Conservation (phyloP, 2,797 vertebrate species). For the Avahi laniger region DNA sequence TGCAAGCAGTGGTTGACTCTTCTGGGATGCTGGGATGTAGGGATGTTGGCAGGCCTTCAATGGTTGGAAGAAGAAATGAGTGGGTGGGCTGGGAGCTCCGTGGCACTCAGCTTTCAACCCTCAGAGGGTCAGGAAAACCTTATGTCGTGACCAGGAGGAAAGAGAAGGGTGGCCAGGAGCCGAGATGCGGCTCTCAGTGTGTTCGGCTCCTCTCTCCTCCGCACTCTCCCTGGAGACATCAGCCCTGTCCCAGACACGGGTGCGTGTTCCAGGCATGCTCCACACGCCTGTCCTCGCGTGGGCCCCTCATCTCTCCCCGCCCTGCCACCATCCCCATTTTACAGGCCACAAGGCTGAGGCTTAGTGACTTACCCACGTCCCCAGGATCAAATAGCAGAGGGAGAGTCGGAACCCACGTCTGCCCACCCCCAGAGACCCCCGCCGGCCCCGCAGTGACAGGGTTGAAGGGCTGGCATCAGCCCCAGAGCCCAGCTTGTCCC, state of each 20-base stretch:
- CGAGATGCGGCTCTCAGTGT: background rate
- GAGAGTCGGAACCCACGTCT: background rate
- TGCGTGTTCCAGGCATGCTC: background rate
- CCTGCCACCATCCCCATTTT: background rate
- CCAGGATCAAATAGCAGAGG: background rate
- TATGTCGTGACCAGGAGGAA: background rate
- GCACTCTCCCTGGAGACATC: background rate
- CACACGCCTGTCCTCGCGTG: background rate
- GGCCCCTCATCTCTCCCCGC: accelerated
- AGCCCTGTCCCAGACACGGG: background rate
- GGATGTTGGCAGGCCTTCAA: too few relatives aligned
- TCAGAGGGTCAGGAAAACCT: background rate
- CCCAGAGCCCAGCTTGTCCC: background rate
- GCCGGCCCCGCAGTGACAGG: background rate
- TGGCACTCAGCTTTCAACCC: background rate
- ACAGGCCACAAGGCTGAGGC: background rate
- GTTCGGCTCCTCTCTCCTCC: background rate
- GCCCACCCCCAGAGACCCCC: background rate
- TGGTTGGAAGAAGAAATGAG: background rate
- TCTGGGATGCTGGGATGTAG: too few relatives aligned
- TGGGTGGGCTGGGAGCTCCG: background rate
- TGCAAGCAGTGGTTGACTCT: background rate
- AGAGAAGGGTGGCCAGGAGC: background rate
- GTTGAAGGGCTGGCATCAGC: background rate
- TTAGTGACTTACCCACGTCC: background rate